These are phyloP conservation scores for Pyrocephalus nanus DNA, from an alignment of 2,797 vertebrate species.

Conservation along the genomic window DNA sequence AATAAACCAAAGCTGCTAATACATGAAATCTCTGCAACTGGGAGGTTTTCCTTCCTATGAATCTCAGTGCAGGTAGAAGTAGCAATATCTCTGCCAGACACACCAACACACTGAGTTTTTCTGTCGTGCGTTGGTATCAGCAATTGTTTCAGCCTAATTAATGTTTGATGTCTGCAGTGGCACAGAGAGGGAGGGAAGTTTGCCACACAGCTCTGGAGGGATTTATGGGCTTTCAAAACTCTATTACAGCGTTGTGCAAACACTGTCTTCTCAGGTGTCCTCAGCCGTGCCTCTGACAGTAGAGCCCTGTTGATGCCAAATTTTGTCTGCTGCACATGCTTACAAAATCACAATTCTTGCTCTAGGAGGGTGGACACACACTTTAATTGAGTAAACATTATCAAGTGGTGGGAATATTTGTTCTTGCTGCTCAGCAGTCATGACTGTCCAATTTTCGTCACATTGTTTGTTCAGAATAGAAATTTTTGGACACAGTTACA, in stretches of 20 bases:
- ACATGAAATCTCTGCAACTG: neutral
- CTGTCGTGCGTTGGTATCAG: neutral
- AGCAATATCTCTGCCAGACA: neutral
- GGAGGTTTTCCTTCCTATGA: neutral
- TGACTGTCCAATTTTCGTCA: neutral
- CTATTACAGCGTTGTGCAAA: neutral
- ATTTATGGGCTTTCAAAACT: constrained; percentile 26
- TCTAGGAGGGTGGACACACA: neutral
- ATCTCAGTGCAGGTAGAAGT: neutral
- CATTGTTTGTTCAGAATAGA: neutral
- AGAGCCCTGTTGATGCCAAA: neutral
- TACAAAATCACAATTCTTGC: neutral
- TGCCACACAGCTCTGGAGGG: neutral
- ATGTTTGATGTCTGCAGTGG: constrained; percentile 1
- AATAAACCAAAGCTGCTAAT: neutral
- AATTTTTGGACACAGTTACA: neutral
- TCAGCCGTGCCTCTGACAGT: neutral
- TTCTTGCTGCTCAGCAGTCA: neutral
- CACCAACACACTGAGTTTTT: neutral
- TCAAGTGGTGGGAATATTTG: neutral
- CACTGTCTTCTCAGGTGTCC: neutral
- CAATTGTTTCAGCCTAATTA: neutral
- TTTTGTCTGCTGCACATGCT: neutral
- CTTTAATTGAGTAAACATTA: neutral
- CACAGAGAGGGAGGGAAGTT: neutral